Percentiles rank a stretch among this genome's conserved stretches.
Evolutionary conservation across 2,113 vertebrate species (phyloP).

Genomic region (Serilophus lunatus): DNA sequence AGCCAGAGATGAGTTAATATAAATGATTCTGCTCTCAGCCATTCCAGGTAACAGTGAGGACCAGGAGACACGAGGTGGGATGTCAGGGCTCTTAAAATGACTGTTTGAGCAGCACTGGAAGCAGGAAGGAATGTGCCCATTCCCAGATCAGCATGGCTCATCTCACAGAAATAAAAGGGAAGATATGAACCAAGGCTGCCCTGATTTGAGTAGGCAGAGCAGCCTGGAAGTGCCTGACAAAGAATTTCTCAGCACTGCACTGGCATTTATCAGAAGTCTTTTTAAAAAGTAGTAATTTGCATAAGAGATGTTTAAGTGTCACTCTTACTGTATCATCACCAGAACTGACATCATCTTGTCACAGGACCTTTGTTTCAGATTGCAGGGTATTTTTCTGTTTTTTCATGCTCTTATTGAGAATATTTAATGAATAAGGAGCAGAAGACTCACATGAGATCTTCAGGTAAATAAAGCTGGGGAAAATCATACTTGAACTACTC

Average conservation of each 20-base stretch:
- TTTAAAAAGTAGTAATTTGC: background rate
- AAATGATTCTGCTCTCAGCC: background rate
- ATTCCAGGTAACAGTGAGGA: background rate
- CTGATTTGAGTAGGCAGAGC: background rate
- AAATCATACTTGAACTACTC: background rate
- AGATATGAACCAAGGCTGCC: background rate
- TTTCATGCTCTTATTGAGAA: background rate
- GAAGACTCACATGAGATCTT: background rate
- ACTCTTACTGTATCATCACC: background rate
- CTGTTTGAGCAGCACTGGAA: background rate
- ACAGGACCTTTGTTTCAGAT: background rate
- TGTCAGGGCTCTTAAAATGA: background rate
- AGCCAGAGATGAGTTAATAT: background rate
- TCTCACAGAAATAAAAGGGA: constrained; percentile 50
- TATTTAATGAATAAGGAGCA: background rate
- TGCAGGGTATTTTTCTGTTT: background rate
- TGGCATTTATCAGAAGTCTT: background rate
- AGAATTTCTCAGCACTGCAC: background rate
- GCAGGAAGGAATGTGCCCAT: constrained; percentile 38
- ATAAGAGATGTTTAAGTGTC: background rate
- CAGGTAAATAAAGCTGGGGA: background rate
- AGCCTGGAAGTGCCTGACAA: background rate
- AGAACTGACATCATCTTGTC: background rate
- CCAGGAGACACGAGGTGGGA: background rate
- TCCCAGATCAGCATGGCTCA: constrained; percentile 20